Percentiles rank a stretch among this genome's conserved stretches.
These are phyloP conservation scores for Amitus sp. DNA, from an alignment of 2,888 invertebrate genomes.

Conservation along the genomic window DNA sequence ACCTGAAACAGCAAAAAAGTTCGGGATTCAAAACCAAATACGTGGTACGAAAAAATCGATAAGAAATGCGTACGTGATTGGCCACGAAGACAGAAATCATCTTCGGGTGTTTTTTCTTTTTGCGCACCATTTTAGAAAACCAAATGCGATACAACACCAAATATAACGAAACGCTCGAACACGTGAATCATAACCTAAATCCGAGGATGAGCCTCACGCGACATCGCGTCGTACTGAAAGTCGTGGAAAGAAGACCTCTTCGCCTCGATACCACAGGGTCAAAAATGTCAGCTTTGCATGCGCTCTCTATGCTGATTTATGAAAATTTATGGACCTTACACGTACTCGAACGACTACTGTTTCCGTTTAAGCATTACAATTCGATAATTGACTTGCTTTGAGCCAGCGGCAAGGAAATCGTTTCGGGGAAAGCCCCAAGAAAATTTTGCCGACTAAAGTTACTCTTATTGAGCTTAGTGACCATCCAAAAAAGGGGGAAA, in stretches of 20 bases:
- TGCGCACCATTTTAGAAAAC: conserved; percentile 52
- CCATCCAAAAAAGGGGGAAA: too few relatives aligned
- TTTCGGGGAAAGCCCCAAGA: background rate
- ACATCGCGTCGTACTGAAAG: conserved; percentile 37
- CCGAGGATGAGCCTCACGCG: conserved; percentile 33
- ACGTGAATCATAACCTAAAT: conserved; percentile 41
- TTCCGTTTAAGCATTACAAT: conserved; percentile 31
- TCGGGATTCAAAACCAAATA: too few relatives aligned
- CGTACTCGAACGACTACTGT: conserved; percentile 35
- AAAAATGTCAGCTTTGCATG: conserved; percentile 64
- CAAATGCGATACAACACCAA: background rate
- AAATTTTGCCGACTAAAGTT: too few relatives aligned
- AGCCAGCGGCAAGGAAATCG: background rate
- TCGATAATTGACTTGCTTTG: conserved; percentile 9
- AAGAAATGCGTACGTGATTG: conserved; percentile 53
- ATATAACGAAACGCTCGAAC: too few relatives aligned
- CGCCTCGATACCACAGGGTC: conserved; percentile 47
- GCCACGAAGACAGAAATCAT: conserved; percentile 60
- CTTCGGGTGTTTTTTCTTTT: conserved; percentile 57
- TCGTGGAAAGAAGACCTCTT: conserved; percentile 33
- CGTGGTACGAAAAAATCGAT: background rate
- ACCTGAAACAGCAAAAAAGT: conserved; percentile 53
- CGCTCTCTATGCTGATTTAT: conserved; percentile 59
- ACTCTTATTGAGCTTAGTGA: too few relatives aligned
- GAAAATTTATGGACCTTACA: conserved; percentile 59